These are phyloP conservation scores for Chromobotia macracanthus DNA, from an alignment of 2,797 vertebrate species.

Conservation along the genomic window DNA sequence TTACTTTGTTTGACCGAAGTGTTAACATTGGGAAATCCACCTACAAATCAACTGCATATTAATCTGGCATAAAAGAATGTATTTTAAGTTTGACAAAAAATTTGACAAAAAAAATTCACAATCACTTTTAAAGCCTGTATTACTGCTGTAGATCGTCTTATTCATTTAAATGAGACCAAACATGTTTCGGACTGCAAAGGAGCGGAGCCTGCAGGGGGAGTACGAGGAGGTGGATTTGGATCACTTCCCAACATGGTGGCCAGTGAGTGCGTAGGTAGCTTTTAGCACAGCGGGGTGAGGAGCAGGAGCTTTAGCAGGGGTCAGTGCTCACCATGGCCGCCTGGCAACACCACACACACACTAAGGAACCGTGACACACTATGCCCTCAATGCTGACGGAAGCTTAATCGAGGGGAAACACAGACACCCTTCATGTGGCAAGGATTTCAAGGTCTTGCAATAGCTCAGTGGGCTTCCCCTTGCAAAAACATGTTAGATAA, in stretches of 20 bases:
- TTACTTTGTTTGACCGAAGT: no score
- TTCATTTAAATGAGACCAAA: neutral
- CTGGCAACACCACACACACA: slow-evolving; percentile 60
- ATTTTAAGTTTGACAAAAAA: no score
- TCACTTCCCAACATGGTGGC: slow-evolving; percentile 71
- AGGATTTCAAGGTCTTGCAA: slow-evolving; percentile 34
- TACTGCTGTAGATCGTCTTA: neutral
- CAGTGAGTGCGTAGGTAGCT: slow-evolving; percentile 72
- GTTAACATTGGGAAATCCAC: no score
- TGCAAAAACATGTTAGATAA: slow-evolving; percentile 3
- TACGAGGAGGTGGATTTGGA: slow-evolving; percentile 68
- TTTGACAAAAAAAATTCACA: neutral
- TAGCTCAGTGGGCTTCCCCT: slow-evolving; percentile 40
- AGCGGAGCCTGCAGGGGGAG: slow-evolving; percentile 32
- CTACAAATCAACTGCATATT: no score
- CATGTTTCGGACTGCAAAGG: slow-evolving; percentile 36
- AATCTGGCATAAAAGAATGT: no score
- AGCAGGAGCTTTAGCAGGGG: slow-evolving; percentile 68
- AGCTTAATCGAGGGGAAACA: slow-evolving; percentile 45
- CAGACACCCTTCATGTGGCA: slow-evolving; percentile 34
- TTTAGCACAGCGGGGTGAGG: slow-evolving; percentile 72
- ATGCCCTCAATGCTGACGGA: slow-evolving; percentile 33
- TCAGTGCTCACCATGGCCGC: slow-evolving; percentile 66
- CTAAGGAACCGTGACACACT: slow-evolving; percentile 49
- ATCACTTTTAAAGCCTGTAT: no score